These are phyloP conservation scores for Pararge aegeria DNA, from an alignment of 1,140 invertebrate species.

Conservation along the genomic window DNA sequence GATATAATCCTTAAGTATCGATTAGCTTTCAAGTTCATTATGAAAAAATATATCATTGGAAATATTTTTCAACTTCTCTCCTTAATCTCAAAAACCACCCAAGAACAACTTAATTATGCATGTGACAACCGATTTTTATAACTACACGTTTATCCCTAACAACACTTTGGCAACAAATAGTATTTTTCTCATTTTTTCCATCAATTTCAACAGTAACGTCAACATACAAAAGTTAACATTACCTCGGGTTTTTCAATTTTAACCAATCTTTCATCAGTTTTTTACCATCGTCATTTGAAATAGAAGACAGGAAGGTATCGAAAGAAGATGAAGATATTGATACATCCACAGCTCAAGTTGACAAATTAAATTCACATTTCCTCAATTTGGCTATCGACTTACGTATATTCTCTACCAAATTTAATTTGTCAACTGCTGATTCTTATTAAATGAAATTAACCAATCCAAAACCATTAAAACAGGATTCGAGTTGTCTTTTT, in stretches of 20 bases:
- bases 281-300: slow-evolving; percentile 63
- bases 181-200: slow-evolving; percentile 64
- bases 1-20: slow-evolving; percentile 78
- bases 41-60: slow-evolving; percentile 80
- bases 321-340: slow-evolving; percentile 41
- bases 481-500: slow-evolving; percentile 53
- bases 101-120: slow-evolving; percentile 78
- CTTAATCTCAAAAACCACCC: slow-evolving; percentile 70
- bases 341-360: slow-evolving; percentile 37
- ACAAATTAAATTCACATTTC: slow-evolving; percentile 35
- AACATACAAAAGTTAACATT: slow-evolving; percentile 67
- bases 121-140: slow-evolving; percentile 77
- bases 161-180: slow-evolving; percentile 80
- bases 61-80: slow-evolving; percentile 77
- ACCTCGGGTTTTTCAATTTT: slow-evolving; percentile 43
- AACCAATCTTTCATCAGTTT: slow-evolving; percentile 50
- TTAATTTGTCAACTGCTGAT: slow-evolving; percentile 38
- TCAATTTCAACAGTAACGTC: slow-evolving; percentile 69
- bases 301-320: slow-evolving; percentile 66
- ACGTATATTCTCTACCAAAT: slow-evolving; percentile 41
- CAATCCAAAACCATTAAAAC: slow-evolving; percentile 59
- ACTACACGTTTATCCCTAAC: slow-evolving; percentile 75
- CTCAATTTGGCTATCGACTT: slow-evolving; percentile 58
- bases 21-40: slow-evolving; percentile 77
- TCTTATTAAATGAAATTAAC: slow-evolving; percentile 46